phyloP scores from a whole-genome alignment of 2,888 invertebrate genomes.

The Netelia virgata region DNA sequence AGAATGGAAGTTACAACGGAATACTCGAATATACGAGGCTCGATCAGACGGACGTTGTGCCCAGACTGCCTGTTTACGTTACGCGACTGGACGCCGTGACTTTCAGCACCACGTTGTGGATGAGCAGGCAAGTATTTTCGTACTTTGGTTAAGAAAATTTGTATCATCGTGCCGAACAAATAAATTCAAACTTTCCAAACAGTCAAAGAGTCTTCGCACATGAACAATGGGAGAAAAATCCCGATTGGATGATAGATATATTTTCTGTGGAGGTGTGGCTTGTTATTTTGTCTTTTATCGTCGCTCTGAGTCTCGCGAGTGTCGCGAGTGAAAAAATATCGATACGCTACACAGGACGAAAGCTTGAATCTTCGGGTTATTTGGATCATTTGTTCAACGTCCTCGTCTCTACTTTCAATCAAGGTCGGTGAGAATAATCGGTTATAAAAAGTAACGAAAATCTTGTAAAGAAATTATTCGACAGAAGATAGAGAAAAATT shows the following conservation, averaged over 20 bases:
- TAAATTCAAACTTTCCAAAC: neutral
- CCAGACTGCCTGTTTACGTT: conserved; percentile 37
- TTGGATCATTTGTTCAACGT: conserved; percentile 72
- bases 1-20: conserved; percentile 30
- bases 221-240: conserved; percentile 26
- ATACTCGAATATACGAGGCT: conserved; percentile 44
- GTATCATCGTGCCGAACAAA: conserved; percentile 3
- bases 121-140: conserved; percentile 49
- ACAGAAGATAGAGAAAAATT: too few species aligned
- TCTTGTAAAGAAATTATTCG: too few species aligned
- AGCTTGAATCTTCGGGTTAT: neutral
- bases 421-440: conserved; percentile 61
- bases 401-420: conserved; percentile 71
- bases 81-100: neutral
- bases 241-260: conserved; percentile 72
- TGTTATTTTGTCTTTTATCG: conserved; percentile 55
- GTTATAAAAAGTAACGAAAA: too few species aligned
- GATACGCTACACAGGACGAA: neutral
- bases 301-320: conserved; percentile 64
- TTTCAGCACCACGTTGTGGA: conserved; percentile 66
- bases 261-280: conserved; percentile 71
- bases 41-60: conserved; percentile 53
- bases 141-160: neutral
- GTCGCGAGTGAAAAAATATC: conserved; percentile 57
- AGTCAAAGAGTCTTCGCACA: neutral